Evolutionary conservation across 2,797 vertebrate genomes (phyloP).

Genomic region (Leuciscus waleckii): DNA sequence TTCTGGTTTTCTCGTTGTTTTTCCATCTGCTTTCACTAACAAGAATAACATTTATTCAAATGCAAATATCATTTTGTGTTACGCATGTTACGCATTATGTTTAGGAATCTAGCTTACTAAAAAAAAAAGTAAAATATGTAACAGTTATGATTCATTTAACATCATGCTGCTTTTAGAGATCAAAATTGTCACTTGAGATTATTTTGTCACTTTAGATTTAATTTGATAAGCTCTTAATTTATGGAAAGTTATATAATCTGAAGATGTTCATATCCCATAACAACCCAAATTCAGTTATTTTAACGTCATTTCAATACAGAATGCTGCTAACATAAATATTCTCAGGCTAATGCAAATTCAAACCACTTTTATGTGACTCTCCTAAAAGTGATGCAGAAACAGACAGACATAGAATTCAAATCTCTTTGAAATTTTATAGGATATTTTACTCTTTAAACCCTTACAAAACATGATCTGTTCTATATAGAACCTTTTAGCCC

Average conservation of each 20-base stretch:
- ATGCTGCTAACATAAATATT: not conserved
- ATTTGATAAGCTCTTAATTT: not conserved
- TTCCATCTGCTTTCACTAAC: not conserved
- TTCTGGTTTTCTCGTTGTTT: not conserved
- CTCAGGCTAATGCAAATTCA: not conserved
- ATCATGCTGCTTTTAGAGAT: not conserved
- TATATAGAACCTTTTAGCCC: not conserved
- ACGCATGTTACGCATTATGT: not conserved
- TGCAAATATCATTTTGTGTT: not conserved
- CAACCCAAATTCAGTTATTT: not conserved
- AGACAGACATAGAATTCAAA: not conserved
- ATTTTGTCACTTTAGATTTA: not conserved
- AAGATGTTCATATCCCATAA: not conserved
- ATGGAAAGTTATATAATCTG: not conserved
- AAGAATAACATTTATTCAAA: not conserved
- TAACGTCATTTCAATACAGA: not conserved
- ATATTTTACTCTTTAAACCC: not conserved
- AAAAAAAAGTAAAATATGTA: too few relatives aligned
- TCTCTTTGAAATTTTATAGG: not conserved
- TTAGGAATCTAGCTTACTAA: not conserved
- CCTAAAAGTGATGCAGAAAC: not conserved
- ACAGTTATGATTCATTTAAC: not conserved
- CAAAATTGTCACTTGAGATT: not conserved
- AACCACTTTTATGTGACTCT: not conserved
- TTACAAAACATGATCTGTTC: not conserved